Base-by-base conservation (phyloP, 2,797 vertebrate genomes). In the Catostomus latipinnis region DNA sequence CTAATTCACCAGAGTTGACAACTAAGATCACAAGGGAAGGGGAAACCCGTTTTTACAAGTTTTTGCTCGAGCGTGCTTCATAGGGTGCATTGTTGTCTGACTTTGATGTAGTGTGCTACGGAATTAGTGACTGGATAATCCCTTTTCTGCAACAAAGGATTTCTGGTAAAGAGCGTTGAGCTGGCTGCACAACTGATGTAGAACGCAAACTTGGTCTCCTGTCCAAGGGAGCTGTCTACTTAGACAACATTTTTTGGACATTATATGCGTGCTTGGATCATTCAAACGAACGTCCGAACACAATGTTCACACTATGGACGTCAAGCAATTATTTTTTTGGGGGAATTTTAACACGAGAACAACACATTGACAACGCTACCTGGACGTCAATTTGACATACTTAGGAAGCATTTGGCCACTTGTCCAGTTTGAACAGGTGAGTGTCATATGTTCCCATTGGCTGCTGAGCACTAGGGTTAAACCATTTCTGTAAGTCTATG, bases 111-210 rank as follows among this genome's bases (percentile, higher is more conserved):
- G 4, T 63, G 82, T 87, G 87, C 86, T 87, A 67, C n/a, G 89
- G 88, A 86, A 84, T 91, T 90, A 89, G 86, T 87, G 87, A 83
- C 83, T 86, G 89, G 90, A 89, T 93, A 91, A 93, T 92, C 92
- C 90, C 85, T 89, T 87, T 88, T 87, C 84, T 91, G 90, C 92
- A 93, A 93, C 93, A 93, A 94, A 93, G 92, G 88, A 76, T 77
- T 91, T 90, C 89, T 91, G 82, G 90, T 92, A 90, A 91, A 92
- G 90, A 87, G 88, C 88, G 91, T 90, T 90, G 92, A 92, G 90
- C 89, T 90, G 89, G 86, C 89, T 83, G 83, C 67, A 53, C 78
- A 74, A 61, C 71, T 68, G 54, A 65, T 78, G 14, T 81, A 87
- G 81, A 77, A 84, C 82, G 83, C 81, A 11, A 80, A 79, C 60